phyloP scores from a whole-genome alignment of 2,888 invertebrate genomes.

The Heliconius cydno region DNA sequence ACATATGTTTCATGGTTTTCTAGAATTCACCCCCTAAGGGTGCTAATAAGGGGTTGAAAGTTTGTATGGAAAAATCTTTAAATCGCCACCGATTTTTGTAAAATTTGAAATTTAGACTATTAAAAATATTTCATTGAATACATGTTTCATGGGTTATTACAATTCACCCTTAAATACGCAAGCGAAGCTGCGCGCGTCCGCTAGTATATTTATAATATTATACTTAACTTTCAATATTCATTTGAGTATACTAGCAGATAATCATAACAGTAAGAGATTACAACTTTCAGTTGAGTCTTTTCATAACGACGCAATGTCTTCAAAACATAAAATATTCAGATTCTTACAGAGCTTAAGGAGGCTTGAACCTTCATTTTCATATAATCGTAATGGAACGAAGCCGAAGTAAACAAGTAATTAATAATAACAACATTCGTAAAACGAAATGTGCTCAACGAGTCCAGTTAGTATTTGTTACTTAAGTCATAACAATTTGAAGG shows the following conservation, averaged over 20 bases:
- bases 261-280: background rate
- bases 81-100: no score
- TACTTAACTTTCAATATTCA: background rate
- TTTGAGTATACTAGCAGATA: background rate
- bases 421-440: conserved; percentile 44
- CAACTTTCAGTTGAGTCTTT: background rate
- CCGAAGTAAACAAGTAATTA: conserved; percentile 38
- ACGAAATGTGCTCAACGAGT: conserved; percentile 38
- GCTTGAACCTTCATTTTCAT: conserved; percentile 29
- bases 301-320: background rate
- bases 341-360: conserved; percentile 16
- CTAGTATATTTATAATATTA: background rate
- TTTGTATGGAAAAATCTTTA: no score
- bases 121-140: no score
- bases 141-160: no score
- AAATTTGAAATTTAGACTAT: no score
- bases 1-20: no score
- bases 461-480: conserved; percentile 42
- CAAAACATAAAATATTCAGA: conserved; percentile 22
- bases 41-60: no score
- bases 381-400: conserved; percentile 27
- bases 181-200: no score
- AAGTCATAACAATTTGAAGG: conserved; percentile 40
- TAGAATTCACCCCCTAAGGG: no score
- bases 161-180: no score